Base-by-base conservation (phyloP, 2,797 vertebrate genomes). In the Parotocinclus haroldoi region DNA sequence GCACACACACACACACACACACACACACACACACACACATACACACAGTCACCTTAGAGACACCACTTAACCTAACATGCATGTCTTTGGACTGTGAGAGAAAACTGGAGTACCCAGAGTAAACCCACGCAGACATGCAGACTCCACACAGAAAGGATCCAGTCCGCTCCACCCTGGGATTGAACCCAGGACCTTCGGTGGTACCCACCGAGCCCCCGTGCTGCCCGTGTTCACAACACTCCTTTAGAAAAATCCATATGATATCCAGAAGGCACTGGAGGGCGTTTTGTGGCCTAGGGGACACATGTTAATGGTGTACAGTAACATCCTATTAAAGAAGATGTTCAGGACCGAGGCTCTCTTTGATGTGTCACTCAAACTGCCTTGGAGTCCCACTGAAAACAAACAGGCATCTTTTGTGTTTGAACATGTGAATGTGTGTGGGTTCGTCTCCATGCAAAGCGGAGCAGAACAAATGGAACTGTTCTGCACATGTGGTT, bases 381-480 rank as follows among this genome's bases (percentile, higher is more conserved):
- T 68, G 66, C 57, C 61, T 48, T 17, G 65, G 73, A 75, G 68
- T 77, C 60, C 56, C 49, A 51, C 39, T 64, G 61, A 72, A 69
- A 63, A 59, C 65, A 59, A 66, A 58, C 60, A 62, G 37, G 45
- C 54, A 72, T 37, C 19, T 66, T 74, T 61, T 75, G 6, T 58
- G 37, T 53, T 11, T 58, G 11, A 49, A 57, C 52, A 53, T 51
- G n/a, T 42, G 40, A 45, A 38, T 56, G 17, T 46, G 61, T 50
- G 79, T 80, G 80, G 67, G 65, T 76, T 52, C 78, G 78, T 83
- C 79, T 77, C 17, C 3, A 52, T 75, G 75, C 72, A 76, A 76
- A 63, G 60, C 68, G 54, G 76, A 79, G 76, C 78, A 78, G 59
- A 76, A 65, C 77, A 77, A 77, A 80, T 70, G 66, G 73, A 78